Conservation (phyloP, 2,888 invertebrate species). For the Boloria selene region DNA sequence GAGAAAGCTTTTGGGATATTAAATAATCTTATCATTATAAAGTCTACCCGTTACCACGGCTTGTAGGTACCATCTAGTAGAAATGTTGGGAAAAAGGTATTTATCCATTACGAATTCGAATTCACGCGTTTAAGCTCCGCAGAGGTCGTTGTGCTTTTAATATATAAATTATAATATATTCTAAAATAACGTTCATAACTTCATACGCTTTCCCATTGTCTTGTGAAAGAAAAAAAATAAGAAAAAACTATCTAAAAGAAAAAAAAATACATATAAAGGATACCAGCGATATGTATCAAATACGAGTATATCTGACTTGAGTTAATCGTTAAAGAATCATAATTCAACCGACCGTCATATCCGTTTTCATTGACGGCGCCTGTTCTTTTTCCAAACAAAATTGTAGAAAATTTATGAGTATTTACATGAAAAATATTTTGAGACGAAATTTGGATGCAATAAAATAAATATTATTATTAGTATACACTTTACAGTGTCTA, state of each 20-base stretch:
- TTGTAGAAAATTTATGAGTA: constrained; percentile 24
- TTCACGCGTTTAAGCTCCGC: too few species aligned
- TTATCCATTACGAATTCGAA: too few species aligned
- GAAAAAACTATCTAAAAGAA: too few species aligned
- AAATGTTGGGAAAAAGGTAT: too few species aligned
- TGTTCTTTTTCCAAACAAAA: constrained; percentile 37
- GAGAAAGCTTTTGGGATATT: too few species aligned
- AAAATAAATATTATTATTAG: constrained; percentile 10
- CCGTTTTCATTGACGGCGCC: constrained; percentile 36
- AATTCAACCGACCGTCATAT: constrained; percentile 36
- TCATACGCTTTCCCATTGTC: not conserved
- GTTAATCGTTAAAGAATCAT: constrained; percentile 26
- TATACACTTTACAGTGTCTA: too few species aligned
- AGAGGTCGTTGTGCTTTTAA: too few species aligned
- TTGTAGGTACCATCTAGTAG: too few species aligned
- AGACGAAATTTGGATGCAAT: constrained; percentile 4
- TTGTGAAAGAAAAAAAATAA: not conserved
- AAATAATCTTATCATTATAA: too few species aligned
- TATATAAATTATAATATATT: not conserved
- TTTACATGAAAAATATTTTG: constrained; percentile 19
- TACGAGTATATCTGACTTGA: constrained; percentile 2
- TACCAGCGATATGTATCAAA: constrained; percentile 30
- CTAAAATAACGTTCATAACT: too few species aligned
- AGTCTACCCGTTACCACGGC: too few species aligned
- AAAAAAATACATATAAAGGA: too few species aligned